A percentile compares a stretch with the other conserved stretches of the same genome.
These are phyloP conservation scores for Meloidogyne hapla DNA, from an alignment of 1,140 invertebrate species.

Conservation along the genomic window DNA sequence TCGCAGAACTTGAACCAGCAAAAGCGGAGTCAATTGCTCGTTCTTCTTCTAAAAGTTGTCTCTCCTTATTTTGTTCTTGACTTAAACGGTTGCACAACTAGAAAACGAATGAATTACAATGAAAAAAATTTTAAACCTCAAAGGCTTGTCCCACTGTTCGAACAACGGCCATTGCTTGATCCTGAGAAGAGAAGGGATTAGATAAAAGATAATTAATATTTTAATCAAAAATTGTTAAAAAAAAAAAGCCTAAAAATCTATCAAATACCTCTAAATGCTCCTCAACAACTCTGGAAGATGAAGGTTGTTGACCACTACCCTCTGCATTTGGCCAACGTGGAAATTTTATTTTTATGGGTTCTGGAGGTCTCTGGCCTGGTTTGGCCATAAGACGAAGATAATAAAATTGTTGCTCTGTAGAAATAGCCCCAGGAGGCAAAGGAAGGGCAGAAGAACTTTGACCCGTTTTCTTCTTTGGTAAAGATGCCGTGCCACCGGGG, in stretches of 20 bases:
- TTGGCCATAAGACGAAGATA: conserved; percentile 63
- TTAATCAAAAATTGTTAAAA: neutral
- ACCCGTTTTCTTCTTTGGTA: conserved; percentile 10
- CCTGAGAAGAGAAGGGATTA: too few relatives aligned
- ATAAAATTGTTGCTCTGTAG: conserved; percentile 60
- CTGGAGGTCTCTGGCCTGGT: conserved; percentile 52
- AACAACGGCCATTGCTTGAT: conserved; percentile 84
- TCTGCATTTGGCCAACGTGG: conserved; percentile 49
- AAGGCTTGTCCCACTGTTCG: conserved; percentile 96
- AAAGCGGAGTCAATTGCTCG: conserved; percentile 16
- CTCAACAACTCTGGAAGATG: neutral
- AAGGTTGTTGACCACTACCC: conserved; percentile 13
- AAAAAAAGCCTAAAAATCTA: neutral
- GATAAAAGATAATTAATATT: too few relatives aligned
- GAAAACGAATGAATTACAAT: too few relatives aligned
- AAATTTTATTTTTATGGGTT: conserved; percentile 64
- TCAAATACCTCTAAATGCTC: conserved; percentile 10
- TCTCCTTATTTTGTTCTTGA: conserved; percentile 60
- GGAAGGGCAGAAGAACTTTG: neutral
- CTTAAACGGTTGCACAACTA: conserved; percentile 84
- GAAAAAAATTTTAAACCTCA: conserved; percentile 70
- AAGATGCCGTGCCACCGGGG: conserved; percentile 6
- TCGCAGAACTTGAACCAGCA: neutral
- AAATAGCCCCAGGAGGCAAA: conserved; percentile 31
- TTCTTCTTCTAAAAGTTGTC: conserved; percentile 45